A percentile compares a stretch with the other conserved stretches of the same genome.
Evolutionary conservation across 2,797 vertebrate species (phyloP).

Genomic region (Gorsachius magnificus): DNA sequence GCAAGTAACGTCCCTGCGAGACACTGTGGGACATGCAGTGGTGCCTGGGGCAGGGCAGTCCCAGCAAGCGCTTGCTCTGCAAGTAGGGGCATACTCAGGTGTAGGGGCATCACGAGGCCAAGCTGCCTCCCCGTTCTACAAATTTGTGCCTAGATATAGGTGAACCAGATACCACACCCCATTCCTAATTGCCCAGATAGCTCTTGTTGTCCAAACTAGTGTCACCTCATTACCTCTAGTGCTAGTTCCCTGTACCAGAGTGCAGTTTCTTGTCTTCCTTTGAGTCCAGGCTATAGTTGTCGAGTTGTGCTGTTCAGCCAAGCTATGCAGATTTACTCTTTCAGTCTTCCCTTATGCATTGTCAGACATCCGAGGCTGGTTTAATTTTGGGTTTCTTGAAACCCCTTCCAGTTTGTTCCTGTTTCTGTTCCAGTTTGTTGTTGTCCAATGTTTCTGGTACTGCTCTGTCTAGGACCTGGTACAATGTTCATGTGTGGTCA

Average conservation of each 20-base stretch:
- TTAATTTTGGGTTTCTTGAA: neutral
- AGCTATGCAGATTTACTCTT: neutral
- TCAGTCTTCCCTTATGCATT: neutral
- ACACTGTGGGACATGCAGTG: neutral
- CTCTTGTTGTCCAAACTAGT: neutral
- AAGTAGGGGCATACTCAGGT: neutral
- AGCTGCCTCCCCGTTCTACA: neutral
- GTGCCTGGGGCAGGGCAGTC: neutral
- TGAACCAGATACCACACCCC: neutral
- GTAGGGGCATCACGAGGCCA: neutral
- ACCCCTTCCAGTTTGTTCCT: neutral
- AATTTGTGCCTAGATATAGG: neutral
- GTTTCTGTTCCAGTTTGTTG: neutral
- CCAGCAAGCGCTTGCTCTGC: neutral
- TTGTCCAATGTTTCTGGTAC: neutral
- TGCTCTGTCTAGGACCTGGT: neutral
- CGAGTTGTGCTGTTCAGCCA: neutral
- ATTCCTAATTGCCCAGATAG: neutral
- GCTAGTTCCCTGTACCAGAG: neutral
- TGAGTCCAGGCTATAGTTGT: neutral
- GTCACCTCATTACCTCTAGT: neutral
- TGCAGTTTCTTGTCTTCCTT: neutral
- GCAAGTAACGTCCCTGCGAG: neutral
- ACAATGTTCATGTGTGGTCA: neutral
- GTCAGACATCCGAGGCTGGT: neutral